Conservation (phyloP, 2,888 invertebrate species). For the Lithosia quadra region DNA sequence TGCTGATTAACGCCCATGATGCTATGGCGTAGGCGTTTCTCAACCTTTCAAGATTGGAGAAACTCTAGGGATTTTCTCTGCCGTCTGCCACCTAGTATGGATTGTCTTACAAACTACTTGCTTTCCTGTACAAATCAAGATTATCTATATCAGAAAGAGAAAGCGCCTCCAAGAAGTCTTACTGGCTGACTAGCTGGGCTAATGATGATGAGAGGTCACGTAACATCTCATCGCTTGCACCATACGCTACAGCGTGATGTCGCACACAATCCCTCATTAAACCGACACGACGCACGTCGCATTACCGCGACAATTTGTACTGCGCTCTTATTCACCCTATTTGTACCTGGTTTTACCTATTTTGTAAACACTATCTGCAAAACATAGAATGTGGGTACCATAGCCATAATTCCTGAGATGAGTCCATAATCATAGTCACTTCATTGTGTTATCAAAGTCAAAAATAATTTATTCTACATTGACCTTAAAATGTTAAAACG, state of each 20-base stretch:
- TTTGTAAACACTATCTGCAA: background rate
- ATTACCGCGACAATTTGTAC: conserved; percentile 70
- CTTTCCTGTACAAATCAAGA: no score
- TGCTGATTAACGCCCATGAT: no score
- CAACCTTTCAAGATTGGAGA: no score
- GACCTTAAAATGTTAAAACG: background rate
- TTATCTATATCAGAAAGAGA: no score
- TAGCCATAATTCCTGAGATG: background rate
- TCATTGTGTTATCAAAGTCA: background rate
- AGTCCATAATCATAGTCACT: background rate
- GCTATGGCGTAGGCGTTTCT: no score
- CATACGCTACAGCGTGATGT: conserved; percentile 65
- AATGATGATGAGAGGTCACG: background rate
- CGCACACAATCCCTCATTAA: conserved; percentile 84
- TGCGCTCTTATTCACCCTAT: conserved; percentile 55
- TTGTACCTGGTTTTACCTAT: conserved; percentile 44
- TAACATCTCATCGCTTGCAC: conserved; percentile 31
- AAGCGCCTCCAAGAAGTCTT: no score
- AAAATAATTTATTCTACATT: background rate
- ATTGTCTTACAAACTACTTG: no score
- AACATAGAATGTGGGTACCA: background rate
- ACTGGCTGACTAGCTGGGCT: background rate
- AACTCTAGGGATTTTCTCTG: no score
- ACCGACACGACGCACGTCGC: conserved; percentile 66
- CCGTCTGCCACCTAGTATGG: no score